Evolutionary conservation across 2,797 vertebrate genomes (phyloP), one percentile per base, ranked within the genome.

Genomic region (Sarcophilus harrisii): DNA sequence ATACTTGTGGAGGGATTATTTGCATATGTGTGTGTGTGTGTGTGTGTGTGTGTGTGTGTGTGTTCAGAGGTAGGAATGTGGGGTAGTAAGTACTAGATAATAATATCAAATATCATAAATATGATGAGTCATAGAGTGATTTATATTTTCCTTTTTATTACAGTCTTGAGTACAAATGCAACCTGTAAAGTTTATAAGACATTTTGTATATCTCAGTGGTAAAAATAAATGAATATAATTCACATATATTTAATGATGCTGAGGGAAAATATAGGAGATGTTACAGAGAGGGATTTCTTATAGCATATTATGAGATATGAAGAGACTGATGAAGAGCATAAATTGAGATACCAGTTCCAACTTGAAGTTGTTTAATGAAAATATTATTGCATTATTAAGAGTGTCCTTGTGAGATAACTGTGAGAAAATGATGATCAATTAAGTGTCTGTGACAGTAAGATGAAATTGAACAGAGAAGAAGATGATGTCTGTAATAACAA

Each of bases 211-310:
- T 38, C 66, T 92, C 52, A 94, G 8, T 49, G 49, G 93, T 52
- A 91, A 93, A 94, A 66, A 94, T 3, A 16, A 45, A 91, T 81
- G 66, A 81, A 81, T 12, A 18, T 9, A 81, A 81, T 38, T n/a
- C 6, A 21, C 57, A 89, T 28, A 9, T 91, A 94, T 90, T 57
- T 90, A 87, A n/a, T 0, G 58, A 55, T 45, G 60, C 10, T 58
- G 89, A 94, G 91, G 90, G 90, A 90, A 96, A 81, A 21, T 38
- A 38, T 0, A 52, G 91, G n/a, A 94, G 38, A 62, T 49, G 57
- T 32, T 18, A n/a, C 14, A n/a, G 13, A 32, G n/a, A 38, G 18
- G 18, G 8, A 81, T 81, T 81, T 81, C 38, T 81, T 18, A 38
- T 38, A 81, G 66, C 66, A 24, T 21, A 81, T 81, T 81, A 13